phyloP scores from a whole-genome alignment of 1,140 invertebrate genomes.

The Eurosta solidaginis region DNA sequence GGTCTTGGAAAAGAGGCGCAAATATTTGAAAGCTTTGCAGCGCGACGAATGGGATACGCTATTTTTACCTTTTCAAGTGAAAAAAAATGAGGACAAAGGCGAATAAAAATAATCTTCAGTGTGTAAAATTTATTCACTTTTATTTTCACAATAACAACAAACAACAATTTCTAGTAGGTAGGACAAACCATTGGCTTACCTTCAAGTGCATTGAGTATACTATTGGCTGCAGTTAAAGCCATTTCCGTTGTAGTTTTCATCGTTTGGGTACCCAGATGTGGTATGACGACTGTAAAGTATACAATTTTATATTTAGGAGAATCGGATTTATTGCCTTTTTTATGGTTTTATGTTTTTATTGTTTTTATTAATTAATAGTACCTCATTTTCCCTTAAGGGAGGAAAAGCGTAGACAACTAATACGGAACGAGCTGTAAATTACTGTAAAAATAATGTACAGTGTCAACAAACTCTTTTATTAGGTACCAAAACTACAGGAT shows the following conservation, averaged over 20 bases:
- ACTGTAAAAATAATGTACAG: too few relatives aligned
- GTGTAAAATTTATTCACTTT: background rate
- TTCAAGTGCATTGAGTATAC: constrained; percentile 77
- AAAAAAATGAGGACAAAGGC: constrained; percentile 55
- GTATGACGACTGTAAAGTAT: constrained; percentile 71
- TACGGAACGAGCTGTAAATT: too few relatives aligned
- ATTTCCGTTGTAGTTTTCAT: constrained; percentile 76
- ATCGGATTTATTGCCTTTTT: constrained; percentile 13
- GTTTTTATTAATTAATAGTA: too few relatives aligned
- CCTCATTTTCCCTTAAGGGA: too few relatives aligned
- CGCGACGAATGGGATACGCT: constrained; percentile 77
- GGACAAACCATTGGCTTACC: constrained; percentile 69
- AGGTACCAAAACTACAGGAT: too few relatives aligned
- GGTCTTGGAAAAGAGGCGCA: constrained; percentile 75
- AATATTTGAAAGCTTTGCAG: constrained; percentile 75
- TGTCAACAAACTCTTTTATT: too few relatives aligned
- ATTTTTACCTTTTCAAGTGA: constrained; percentile 69
- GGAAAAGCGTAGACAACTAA: too few relatives aligned
- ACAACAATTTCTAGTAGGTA: constrained; percentile 45
- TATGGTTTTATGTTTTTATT: too few relatives aligned
- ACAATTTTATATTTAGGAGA: constrained; percentile 30
- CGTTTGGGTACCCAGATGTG: constrained; percentile 88
- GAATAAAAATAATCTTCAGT: too few relatives aligned
- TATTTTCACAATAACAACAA: background rate
- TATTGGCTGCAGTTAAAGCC: constrained; percentile 77